Percentiles rank a stretch among this genome's conserved stretches.
Conservation (phyloP, 1,140 invertebrate genomes). For the Drosophila nikananu region DNA sequence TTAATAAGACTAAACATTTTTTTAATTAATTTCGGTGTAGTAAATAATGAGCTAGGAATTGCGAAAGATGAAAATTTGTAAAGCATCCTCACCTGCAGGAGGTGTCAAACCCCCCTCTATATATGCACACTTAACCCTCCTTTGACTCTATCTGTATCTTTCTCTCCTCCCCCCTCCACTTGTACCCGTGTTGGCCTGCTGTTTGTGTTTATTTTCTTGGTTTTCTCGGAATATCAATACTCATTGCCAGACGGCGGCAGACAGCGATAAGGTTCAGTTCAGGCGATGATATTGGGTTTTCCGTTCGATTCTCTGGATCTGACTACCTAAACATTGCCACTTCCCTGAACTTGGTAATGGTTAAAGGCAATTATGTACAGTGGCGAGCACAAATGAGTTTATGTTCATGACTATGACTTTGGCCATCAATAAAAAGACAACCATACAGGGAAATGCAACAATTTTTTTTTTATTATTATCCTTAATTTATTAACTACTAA, state of each 20-base stretch:
- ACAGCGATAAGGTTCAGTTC: constrained; percentile 38
- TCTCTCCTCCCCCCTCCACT: constrained; percentile 2
- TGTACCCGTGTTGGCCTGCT: constrained; percentile 8
- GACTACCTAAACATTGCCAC: constrained; percentile 38
- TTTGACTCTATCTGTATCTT: constrained; percentile 8
- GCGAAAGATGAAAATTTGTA: neutral
- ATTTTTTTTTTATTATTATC: no score
- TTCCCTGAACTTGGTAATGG: constrained; percentile 38
- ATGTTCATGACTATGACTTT: no score
- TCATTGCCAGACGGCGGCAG: constrained; percentile 36
- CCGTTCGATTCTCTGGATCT: constrained; percentile 23
- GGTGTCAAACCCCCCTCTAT: constrained; percentile 30
- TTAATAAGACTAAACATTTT: no score
- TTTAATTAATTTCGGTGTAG: neutral
- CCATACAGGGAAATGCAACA: no score
- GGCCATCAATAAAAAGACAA: no score
- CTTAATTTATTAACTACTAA: no score
- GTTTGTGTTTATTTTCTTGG: constrained; percentile 44
- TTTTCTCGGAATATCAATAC: constrained; percentile 40
- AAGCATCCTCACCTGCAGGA: constrained; percentile 21
- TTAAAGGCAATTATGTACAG: constrained; percentile 2
- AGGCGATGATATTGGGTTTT: constrained; percentile 43
- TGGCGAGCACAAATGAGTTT: no score
- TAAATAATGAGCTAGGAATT: neutral
- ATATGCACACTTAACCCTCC: constrained; percentile 8